Evolutionary conservation across 2,888 invertebrate species (phyloP).

Genomic region (Slavum lentiscoides): DNA sequence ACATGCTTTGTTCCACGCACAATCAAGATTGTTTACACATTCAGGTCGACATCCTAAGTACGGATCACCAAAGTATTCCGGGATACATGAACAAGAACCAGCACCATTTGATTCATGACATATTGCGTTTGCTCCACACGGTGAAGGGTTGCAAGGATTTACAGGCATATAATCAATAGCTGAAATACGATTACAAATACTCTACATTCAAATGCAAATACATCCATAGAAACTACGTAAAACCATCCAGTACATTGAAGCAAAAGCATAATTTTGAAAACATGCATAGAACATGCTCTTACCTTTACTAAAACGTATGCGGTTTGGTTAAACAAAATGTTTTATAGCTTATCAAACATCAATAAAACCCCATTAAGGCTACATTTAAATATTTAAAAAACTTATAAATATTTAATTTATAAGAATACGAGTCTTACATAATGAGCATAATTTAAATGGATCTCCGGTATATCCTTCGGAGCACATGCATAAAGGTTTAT

Average conservation of each 20-base stretch:
- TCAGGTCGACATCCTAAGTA: constrained; percentile 77
- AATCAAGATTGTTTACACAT: constrained; percentile 78
- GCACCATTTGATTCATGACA: constrained; percentile 75
- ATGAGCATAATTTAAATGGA: constrained; percentile 61
- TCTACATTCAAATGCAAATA: constrained; percentile 36
- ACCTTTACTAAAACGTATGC: background rate
- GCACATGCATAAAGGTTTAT: constrained; percentile 69
- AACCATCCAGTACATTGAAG: background rate
- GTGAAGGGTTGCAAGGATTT: constrained; percentile 75
- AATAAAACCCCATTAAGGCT: background rate
- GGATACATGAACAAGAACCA: constrained; percentile 75
- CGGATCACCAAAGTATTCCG: constrained; percentile 77
- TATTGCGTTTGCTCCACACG: constrained; percentile 78
- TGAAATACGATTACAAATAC: constrained; percentile 46
- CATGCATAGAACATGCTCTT: constrained; percentile 8
- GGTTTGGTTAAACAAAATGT: background rate
- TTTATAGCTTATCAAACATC: background rate
- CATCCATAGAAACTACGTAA: background rate
- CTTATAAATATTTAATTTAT: background rate
- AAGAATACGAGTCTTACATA: constrained; percentile 18
- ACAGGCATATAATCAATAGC: constrained; percentile 57
- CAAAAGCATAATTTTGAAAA: background rate
- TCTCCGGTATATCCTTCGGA: constrained; percentile 67
- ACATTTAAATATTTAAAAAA: background rate
- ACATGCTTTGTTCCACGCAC: constrained; percentile 72